A percentile compares a stretch with the other conserved stretches of the same genome.
phyloP scores from a whole-genome alignment of 2,797 vertebrate species.

The Morelia viridis region DNA sequence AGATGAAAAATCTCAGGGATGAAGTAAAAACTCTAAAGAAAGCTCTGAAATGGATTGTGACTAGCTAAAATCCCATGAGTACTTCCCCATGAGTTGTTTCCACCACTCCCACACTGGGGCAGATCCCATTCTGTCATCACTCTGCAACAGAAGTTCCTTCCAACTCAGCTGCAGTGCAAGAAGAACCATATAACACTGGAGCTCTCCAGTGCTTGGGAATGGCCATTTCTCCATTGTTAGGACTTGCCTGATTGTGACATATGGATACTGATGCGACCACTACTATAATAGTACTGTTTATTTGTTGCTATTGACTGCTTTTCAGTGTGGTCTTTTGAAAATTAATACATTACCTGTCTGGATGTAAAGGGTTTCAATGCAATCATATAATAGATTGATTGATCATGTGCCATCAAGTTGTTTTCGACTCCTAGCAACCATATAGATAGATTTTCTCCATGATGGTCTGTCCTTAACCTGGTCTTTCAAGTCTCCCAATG shows the following conservation, averaged over 20 bases:
- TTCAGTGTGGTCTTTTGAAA: not conserved
- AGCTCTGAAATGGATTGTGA: not conserved
- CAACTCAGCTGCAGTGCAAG: not conserved
- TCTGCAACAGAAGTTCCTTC: not conserved
- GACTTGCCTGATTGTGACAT: not conserved
- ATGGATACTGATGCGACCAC: not conserved
- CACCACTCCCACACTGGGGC: not conserved
- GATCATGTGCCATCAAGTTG: not conserved
- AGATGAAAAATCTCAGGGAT: not conserved
- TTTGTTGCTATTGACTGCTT: not conserved
- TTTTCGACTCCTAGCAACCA: not conserved
- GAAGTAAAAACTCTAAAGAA: not conserved
- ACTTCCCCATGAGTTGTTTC: not conserved
- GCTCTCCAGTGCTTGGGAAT: not conserved
- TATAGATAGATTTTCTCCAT: not conserved
- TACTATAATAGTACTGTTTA: not conserved
- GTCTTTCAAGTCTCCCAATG: not conserved
- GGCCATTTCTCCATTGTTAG: not conserved
- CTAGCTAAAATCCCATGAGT: not conserved
- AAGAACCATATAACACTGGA: not conserved
- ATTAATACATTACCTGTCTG: not conserved
- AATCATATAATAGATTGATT: not conserved
- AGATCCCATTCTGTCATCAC: not conserved
- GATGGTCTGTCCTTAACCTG: not conserved
- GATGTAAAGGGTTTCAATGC: not conserved